Base-by-base conservation (phyloP, 2,797 vertebrate genomes). In the Brotula barbata region DNA sequence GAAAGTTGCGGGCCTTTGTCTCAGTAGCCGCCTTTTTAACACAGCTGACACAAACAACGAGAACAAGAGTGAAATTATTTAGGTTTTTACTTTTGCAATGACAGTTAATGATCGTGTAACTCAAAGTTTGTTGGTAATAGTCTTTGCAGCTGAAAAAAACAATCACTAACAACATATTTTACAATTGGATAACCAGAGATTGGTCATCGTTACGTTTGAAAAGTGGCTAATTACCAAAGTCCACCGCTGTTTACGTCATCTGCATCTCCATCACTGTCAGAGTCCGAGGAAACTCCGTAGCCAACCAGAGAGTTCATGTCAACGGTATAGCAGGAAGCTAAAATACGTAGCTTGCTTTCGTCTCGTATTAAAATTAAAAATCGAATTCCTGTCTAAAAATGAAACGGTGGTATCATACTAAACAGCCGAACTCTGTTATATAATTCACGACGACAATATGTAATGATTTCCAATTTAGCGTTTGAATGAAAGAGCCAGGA, bases 251-350 rank as follows among this genome's bases (percentile, higher is more conserved):
- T 62, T 48, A 16, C 66, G n/a, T 66, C 76, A 1, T 73, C 76
- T 12, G 4, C 72, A 0, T 88, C 89, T n/a, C 68, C 85, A 13
- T 92, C 91, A 10, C 86, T 87, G 58, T 92, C 91, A 4, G 90
- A 92, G 0, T 88, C 90, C 0, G 92, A 93, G 7, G 91, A 93
- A 21, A 88, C 49, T 33, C 88, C 89, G 68, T 93, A 93, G 9
- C 89, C 89, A 7, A 93, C 91, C 31, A 92, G 82, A n/a, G 90
- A 87, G 65, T 87, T 87, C 89, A 90, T 90, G 34, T 2, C 28
- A 60, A 21, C 6, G 9, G 15, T 10, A 6, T 34, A n/a, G 36
- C 11, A 23, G 47, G 16, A 39, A 42, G 58, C 53, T 67, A 50
- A 57, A 41, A 15, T 63, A 55, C 39, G 19, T 59, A 52, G 47